These are phyloP conservation scores for Sminthurides aquaticus DNA, from an alignment of 2,888 invertebrate genomes.

Conservation along the genomic window DNA sequence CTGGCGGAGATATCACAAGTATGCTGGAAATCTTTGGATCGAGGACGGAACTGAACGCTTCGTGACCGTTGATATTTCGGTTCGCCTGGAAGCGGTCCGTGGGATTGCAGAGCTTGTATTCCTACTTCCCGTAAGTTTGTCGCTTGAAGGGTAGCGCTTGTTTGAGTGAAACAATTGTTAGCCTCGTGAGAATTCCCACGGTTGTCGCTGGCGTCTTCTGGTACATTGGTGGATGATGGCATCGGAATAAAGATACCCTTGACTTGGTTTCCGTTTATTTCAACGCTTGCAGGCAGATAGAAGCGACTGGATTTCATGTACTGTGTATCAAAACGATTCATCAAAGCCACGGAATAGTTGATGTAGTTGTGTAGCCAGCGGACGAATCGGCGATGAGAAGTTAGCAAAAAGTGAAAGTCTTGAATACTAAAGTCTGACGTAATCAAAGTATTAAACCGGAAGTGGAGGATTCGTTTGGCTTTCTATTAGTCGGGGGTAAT, in stretches of 20 bases:
- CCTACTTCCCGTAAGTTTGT: neutral
- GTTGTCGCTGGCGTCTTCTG: neutral
- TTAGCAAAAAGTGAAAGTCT: constrained; percentile 19
- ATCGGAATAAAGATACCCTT: constrained; percentile 21
- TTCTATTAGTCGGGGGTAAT: constrained; percentile 11
- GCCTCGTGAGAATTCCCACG: neutral
- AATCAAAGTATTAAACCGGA: constrained; percentile 16
- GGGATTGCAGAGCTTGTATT: neutral
- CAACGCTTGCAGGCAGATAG: constrained; percentile 10
- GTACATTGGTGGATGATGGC: neutral
- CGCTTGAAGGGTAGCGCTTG: neutral
- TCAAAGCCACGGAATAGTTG: constrained; percentile 11
- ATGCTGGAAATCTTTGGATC: no score
- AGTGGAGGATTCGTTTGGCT: constrained; percentile 19
- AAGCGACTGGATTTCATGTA: constrained; percentile 2
- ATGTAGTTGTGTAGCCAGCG: constrained; percentile 22
- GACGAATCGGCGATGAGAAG: constrained; percentile 18
- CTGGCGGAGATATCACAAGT: neutral
- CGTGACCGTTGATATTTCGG: neutral
- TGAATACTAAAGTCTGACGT: constrained; percentile 9
- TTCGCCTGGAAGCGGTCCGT: neutral
- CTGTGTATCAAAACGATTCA: constrained; percentile 15
- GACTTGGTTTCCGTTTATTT: neutral
- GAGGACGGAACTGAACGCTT: neutral
- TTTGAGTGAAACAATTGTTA: neutral